Base-by-base conservation (phyloP, 1,140 invertebrate genomes). In the Hetaerina americana region DNA sequence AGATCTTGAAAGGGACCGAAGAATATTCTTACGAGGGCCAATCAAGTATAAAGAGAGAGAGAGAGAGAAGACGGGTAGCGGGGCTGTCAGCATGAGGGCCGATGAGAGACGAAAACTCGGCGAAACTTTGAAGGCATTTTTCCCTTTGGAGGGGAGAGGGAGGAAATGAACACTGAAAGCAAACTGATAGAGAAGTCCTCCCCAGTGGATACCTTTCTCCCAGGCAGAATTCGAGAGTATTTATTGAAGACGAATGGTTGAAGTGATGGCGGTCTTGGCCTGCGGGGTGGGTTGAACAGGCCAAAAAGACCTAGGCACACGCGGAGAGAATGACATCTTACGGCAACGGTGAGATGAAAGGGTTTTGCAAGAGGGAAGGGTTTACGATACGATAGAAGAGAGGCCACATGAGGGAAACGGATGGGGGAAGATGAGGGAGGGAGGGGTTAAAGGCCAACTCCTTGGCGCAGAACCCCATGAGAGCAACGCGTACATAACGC, bases 41-140 rank as follows among this genome's bases (percentile, higher is more conserved):
- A 57, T 57, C 40, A 57, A 57, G 40, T 12, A 57, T 57, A 57
- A 57, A 18, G 2, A 25, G 75, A 75, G 71, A 75, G 71, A 40
- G 40, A 72, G 72, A 72, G 71, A 71, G 40, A 66, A 57, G 66
- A 75, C 75, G 77, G 77, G 75, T 76, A 77, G 68, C 25, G 26
- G 70, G 2, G 18, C n/a, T n/a, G n/a, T n/a, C n/a, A n/a, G n/a
- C 31, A n/a, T n/a, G n/a, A n/a, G n/a, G n/a, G n/a, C n/a, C n/a
- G n/a, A n/a, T n/a, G n/a, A n/a, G n/a, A n/a, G n/a, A n/a, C n/a
- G n/a, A n/a, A n/a, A 18, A 40, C 40, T 57, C 40, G 40, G 40
- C 22, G 40, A n/a, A 57, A 12, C 40, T 57, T 57, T 18, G 22
- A n/a, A 18, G 40, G 3, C 40, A 57, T 57, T 57, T 57, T 57